phyloP scores from a whole-genome alignment of 2,797 vertebrate genomes.

The Catamblyrhynchus diadema region DNA sequence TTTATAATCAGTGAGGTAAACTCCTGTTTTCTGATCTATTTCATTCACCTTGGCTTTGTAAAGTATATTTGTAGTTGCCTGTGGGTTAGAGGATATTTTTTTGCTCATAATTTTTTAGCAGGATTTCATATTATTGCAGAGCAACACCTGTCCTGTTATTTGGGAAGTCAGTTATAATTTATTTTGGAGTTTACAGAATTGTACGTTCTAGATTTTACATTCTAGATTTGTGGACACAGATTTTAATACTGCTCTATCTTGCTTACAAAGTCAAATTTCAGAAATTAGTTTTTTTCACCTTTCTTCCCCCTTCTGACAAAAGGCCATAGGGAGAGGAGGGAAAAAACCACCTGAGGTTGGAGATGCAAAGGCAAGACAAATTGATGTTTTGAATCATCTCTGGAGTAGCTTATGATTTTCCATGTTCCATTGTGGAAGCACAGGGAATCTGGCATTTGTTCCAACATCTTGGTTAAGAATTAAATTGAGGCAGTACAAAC shows the following conservation, averaged over 20 bases:
- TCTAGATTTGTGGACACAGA: accelerated
- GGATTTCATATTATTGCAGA: not conserved
- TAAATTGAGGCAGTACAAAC: not conserved
- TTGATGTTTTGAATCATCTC: not conserved
- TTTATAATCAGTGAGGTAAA: not conserved
- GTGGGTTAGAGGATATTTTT: not conserved
- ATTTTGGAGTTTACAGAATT: not conserved
- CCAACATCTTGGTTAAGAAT: not conserved
- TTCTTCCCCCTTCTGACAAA: not conserved
- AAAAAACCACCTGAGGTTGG: not conserved
- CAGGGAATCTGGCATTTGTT: not conserved
- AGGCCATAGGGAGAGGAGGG: not conserved
- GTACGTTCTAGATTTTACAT: not conserved
- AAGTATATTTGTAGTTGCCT: not conserved
- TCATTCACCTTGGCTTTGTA: not conserved
- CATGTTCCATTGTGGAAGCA: not conserved
- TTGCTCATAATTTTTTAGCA: not conserved
- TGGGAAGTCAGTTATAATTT: not conserved
- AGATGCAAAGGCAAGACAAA: not conserved
- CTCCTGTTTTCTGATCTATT: not conserved
- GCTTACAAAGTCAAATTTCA: not conserved
- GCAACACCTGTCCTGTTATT: not conserved
- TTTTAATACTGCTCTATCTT: not conserved
- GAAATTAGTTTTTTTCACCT: not conserved
- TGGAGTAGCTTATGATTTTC: not conserved